Base-by-base conservation (phyloP, 2,797 vertebrate species). In the Tragelaphus oryx region DNA sequence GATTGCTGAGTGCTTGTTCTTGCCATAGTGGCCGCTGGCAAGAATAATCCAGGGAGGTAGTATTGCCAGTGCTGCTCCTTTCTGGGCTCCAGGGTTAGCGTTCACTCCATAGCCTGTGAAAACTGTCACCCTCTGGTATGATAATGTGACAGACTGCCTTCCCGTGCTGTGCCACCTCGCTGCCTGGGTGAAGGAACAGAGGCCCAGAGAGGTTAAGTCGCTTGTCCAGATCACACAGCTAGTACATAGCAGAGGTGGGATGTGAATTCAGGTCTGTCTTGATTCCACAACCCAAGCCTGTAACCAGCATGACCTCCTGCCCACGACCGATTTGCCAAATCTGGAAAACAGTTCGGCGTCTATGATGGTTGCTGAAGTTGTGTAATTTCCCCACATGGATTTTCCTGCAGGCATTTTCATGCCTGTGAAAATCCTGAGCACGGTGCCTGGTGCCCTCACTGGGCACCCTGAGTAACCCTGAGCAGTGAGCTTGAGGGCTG, bases 41-140 rank as follows among this genome's bases (percentile, higher is more conserved):
- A 30, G 11, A 28, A 5, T n/a, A 54, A 37, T n/a, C 46, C 20
- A 5, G 26, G 46, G 24, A 30, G 41, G 30, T 0, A 7, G 18
- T 1, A 6, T 8, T 22, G 8, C 48, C 6, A 6, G 20, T 0
- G 0, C 8, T 33, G 17, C 30, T 11, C n/a, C 17, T 75, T 11
- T 24, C 48, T 59, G 65, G 74, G 62, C 55, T 12, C 41, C 20
- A 0, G n/a, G 50, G 86, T 13, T 33, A 6, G 20, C 1, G 1
- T 33, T 55, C 55, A 74, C 52, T 8, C 13, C 37, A 18, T 24
- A 30, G 84, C 30, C 33, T 81, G 74, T 68, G 30, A 37, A 52
- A 26, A 50, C 4, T 52, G 33, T 89, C 24, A 4, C 41, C 96
- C 79, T 48, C 88, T 65, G 54, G 62, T 8, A 24, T 57, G 20